These are phyloP conservation scores for Hylaea fasciaria DNA, from an alignment of 2,888 invertebrate species.

Conservation along the genomic window DNA sequence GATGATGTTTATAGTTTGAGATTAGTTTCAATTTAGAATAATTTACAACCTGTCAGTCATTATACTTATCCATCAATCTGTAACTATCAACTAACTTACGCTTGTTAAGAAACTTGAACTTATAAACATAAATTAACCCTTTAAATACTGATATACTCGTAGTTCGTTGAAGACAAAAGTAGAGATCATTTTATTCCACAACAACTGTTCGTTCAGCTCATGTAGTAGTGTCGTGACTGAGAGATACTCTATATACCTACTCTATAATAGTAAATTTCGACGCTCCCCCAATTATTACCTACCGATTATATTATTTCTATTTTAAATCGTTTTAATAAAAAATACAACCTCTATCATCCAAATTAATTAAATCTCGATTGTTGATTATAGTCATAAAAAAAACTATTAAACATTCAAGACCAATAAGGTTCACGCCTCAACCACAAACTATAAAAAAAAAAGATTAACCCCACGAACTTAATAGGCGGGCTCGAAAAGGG, in stretches of 20 bases:
- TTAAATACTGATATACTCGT: slow-evolving; percentile 9
- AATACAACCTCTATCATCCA: slow-evolving; percentile 37
- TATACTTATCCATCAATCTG: slow-evolving; percentile 34
- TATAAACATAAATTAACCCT: slow-evolving; percentile 17
- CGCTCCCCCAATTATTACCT: slow-evolving; percentile 5
- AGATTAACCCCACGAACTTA: slow-evolving; percentile 60
- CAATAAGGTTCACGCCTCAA: slow-evolving; percentile 53
- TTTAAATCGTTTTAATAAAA: slow-evolving; percentile 26
- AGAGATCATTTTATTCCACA: too few relatives aligned
- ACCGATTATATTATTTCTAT: not conserved
- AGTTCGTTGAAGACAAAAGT: too few relatives aligned
- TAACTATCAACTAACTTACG: not conserved
- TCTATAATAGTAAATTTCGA: not conserved
- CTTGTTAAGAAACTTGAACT: slow-evolving; percentile 22
- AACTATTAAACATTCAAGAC: slow-evolving; percentile 38
- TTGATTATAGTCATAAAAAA: slow-evolving; percentile 37
- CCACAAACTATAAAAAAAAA: slow-evolving; percentile 54
- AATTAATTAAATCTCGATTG: slow-evolving; percentile 48
- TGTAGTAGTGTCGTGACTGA: too few relatives aligned
- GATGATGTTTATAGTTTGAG: not conserved
- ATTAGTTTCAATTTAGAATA: slow-evolving; percentile 26
- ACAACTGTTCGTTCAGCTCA: too few relatives aligned
- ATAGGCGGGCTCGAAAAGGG: slow-evolving; percentile 61
- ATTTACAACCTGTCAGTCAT: slow-evolving; percentile 21
- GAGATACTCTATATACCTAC: too few relatives aligned